Conservation (phyloP, 2,888 invertebrate species). For the Piscicola geometra region DNA sequence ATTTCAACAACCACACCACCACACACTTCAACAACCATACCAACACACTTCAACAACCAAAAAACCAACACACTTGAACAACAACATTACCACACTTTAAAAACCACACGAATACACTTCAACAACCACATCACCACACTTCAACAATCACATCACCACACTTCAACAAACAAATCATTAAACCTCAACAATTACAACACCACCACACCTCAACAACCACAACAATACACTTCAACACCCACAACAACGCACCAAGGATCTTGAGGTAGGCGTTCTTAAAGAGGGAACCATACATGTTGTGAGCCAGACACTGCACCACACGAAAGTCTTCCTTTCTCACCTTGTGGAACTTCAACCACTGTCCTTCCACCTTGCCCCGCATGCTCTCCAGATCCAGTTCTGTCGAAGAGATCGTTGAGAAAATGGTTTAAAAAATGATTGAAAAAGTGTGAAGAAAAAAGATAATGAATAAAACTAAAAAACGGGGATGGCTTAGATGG, state of each 20-base stretch:
- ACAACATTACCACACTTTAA: no score
- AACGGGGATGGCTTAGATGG: no score
- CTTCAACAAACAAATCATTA: no score
- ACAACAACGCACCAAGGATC: slow-evolving; percentile 32
- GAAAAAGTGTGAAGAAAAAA: not conserved
- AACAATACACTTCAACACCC: not conserved
- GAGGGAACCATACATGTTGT: slow-evolving; percentile 38
- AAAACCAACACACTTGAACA: no score
- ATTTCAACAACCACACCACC: no score
- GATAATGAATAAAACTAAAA: no score
- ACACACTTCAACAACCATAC: not conserved
- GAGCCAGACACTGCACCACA: slow-evolving; percentile 39
- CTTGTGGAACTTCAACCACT: slow-evolving; percentile 24
- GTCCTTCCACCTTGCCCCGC: slow-evolving; percentile 14
- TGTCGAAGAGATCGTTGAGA: no score
- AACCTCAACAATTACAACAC: no score
- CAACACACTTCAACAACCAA: no score
- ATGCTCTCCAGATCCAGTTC: slow-evolving; percentile 22
- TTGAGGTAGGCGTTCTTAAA: slow-evolving; percentile 36
- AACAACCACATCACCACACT: not conserved
- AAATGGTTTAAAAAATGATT: no score
- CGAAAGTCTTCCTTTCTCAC: slow-evolving; percentile 35
- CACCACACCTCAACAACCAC: not conserved
- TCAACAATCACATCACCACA: no score
- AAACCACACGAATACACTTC: not conserved